Percentiles rank a stretch among this genome's conserved stretches.
These are phyloP conservation scores for Elmis aenea DNA, from an alignment of 2,888 invertebrate genomes.

Conservation along the genomic window DNA sequence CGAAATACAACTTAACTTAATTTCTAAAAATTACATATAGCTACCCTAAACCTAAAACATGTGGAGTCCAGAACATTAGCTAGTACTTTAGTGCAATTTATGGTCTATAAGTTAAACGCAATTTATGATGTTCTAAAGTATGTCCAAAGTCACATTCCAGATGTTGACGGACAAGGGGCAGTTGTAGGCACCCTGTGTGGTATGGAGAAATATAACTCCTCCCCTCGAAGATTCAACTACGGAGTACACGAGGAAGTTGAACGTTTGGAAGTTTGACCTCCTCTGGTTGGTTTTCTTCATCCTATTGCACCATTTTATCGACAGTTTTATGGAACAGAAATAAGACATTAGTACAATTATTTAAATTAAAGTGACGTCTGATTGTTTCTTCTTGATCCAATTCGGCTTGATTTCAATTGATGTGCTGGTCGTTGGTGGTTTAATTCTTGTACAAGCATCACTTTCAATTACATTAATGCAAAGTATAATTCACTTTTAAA, in stretches of 20 bases:
- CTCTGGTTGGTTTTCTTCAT: not conserved
- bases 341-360: not conserved
- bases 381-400: not conserved
- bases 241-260: slow-evolving; percentile 2
- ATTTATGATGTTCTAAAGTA: too few relatives aligned
- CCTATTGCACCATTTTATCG: not conserved
- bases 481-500: not conserved
- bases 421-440: not conserved
- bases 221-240: slow-evolving; percentile 4
- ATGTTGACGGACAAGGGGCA: too few relatives aligned
- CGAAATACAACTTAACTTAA: too few relatives aligned
- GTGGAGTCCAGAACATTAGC: too few relatives aligned
- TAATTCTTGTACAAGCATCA: slow-evolving; percentile 1
- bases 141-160: too few relatives aligned
- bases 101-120: too few relatives aligned
- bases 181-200: too few relatives aligned
- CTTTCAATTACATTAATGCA: slow-evolving; percentile 1
- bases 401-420: not conserved
- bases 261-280: not conserved
- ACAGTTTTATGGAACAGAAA: not conserved
- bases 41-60: too few relatives aligned
- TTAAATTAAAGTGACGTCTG: not conserved
- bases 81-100: too few relatives aligned
- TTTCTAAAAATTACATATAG: too few relatives aligned
- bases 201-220: slow-evolving; percentile 1